phyloP scores from a whole-genome alignment of 1,140 invertebrate species.

The Nautilus pompilius region DNA sequence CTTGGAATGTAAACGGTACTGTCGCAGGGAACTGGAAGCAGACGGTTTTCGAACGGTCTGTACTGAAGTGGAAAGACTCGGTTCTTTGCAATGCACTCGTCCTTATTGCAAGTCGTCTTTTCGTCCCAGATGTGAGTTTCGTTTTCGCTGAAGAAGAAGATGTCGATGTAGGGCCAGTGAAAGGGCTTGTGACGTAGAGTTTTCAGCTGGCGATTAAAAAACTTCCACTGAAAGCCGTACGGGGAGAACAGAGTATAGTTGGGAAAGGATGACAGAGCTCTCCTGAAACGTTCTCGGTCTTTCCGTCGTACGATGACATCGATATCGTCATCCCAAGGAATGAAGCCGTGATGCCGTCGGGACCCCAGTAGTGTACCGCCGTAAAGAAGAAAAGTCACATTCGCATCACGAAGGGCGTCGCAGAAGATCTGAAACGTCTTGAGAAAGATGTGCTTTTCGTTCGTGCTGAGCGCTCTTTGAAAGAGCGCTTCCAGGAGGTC shows the following conservation, averaged over 20 bases:
- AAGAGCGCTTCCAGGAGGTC: no score
- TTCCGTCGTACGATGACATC: slow-evolving; percentile 31
- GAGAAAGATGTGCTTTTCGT: no score
- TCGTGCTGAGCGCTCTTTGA: no score
- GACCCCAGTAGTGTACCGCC: slow-evolving; percentile 28
- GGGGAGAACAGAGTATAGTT: no score
- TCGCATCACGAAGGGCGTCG: not conserved
- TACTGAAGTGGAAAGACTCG: slow-evolving; percentile 34
- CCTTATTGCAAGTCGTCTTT: slow-evolving; percentile 19
- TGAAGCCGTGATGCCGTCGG: slow-evolving; percentile 27
- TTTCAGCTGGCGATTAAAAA: slow-evolving; percentile 15
- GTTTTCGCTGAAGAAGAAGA: slow-evolving; percentile 44
- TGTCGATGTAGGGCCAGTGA: slow-evolving; percentile 48
- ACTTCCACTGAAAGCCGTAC: slow-evolving; percentile 46
- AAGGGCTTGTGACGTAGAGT: slow-evolving; percentile 18
- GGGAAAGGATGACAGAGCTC: no score
- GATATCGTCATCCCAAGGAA: slow-evolving; percentile 39
- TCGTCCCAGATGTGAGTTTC: slow-evolving; percentile 40
- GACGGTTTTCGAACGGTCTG: slow-evolving; percentile 28
- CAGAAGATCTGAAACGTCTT: slow-evolving; percentile 11
- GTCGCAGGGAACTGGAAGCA: slow-evolving; percentile 35
- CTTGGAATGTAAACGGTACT: no score
- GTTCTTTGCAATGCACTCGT: slow-evolving; percentile 9
- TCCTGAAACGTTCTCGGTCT: no score
- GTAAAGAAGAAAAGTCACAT: slow-evolving; percentile 26